Base-by-base conservation (phyloP, 2,113 vertebrate species). In the Sterrhoptilus dennistouni region DNA sequence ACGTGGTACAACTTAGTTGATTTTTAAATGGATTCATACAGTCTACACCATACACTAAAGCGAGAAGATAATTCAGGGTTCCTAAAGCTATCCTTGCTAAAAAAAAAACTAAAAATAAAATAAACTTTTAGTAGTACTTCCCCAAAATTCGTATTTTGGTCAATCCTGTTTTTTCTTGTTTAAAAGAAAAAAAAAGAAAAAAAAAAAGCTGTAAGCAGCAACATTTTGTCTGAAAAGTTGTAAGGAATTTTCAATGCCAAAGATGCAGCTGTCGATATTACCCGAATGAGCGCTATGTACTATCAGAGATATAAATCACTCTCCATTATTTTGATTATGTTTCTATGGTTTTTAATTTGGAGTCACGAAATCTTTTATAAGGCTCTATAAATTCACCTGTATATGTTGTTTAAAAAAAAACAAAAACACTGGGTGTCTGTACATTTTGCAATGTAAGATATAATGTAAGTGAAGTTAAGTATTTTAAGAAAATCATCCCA, bases 171-270 rank as follows among this genome's bases (percentile, higher is more conserved):
- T 97, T 91, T 91, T 93, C 83, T 92, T 89, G 63, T 96, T 97
- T 79, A 57, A 89, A 95, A 63, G 60, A 14, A 96, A 94, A 63
- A 54, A 85, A 71, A 72, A 72, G 45, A 3, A 5, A 82, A 69
- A 76, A 66, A 60, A 65, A 31, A 80, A 95, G 96, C 97, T 98
- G 96, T 98, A 96, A 98, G 97, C 94, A 97, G 96, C 97, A 98
- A 97, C 97, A 97, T 97, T 98, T 98, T 98, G 91, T 96, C 96
- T 94, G 96, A 96, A 98, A 97, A 97, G 91, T 97, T 94, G 79
- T 97, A 97, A 97, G 95, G 97, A 98, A 98, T 97, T 98, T 98
- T 98, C 97, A 98, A 98, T 98, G 98, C 98, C 98, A 98, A 98
- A 98, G 98, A 98, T 98, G 93, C 96, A 98, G 98, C 97, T 98